These are phyloP conservation scores for Chrysolina americana DNA, from an alignment of 2,888 invertebrate genomes.

Conservation along the genomic window DNA sequence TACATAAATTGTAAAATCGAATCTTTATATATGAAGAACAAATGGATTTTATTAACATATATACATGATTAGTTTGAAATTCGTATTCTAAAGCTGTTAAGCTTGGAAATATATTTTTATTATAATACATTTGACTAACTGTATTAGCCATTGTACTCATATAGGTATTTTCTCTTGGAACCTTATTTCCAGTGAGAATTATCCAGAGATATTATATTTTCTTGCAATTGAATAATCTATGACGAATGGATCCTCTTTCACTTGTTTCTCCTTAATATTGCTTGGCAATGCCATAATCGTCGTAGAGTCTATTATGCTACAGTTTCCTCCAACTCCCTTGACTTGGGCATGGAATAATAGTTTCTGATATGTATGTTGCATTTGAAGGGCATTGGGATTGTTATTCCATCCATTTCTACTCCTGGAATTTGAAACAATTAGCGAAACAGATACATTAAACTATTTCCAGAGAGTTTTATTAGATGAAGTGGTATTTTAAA, in stretches of 20 bases:
- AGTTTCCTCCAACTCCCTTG: conserved; percentile 19
- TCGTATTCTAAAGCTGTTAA: conserved; percentile 3
- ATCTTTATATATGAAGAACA: too few relatives aligned
- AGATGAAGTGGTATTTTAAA: neutral
- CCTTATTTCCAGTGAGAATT: neutral
- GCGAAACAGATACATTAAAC: too few relatives aligned
- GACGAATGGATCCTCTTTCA: neutral
- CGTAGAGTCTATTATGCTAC: conserved; percentile 9
- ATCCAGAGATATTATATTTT: conserved; percentile 5
- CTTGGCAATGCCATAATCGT: conserved; percentile 16
- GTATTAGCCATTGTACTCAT: conserved; percentile 17
- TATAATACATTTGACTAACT: conserved; percentile 9
- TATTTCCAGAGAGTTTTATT: neutral
- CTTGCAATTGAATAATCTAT: conserved; percentile 21
- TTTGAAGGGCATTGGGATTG: conserved; percentile 21
- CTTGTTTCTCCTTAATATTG: too few relatives aligned
- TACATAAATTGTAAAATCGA: conserved; percentile 7
- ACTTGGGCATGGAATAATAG: conserved; percentile 24
- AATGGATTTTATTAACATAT: conserved; percentile 12
- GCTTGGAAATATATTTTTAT: conserved; percentile 12
- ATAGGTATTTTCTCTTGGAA: conserved; percentile 6
- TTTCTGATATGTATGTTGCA: conserved; percentile 8
- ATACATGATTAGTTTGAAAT: neutral
- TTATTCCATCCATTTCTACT: conserved; percentile 26
- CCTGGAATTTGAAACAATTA: neutral